These are phyloP conservation scores for Luscinia luscinia DNA, from an alignment of 2,797 vertebrate genomes.

Conservation along the genomic window DNA sequence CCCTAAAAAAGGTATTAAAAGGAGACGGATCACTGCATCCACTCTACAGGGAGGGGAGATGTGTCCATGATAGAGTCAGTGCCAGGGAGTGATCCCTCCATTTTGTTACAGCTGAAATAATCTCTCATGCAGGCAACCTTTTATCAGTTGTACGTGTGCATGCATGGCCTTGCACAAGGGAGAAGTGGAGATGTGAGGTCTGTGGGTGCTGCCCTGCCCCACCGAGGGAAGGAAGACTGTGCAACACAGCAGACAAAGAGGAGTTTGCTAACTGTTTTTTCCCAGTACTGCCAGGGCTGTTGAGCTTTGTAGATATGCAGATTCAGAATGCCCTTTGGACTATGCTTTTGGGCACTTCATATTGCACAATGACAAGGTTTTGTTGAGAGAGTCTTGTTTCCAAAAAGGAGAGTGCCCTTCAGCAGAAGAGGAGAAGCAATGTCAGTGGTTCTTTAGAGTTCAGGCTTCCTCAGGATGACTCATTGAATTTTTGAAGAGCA, in stretches of 20 bases:
- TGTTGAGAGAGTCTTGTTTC: background rate
- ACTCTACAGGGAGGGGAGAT: background rate
- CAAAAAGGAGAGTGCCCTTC: background rate
- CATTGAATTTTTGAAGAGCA: background rate
- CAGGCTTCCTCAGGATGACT: background rate
- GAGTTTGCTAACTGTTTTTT: background rate
- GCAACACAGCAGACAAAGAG: background rate
- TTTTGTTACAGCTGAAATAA: slow-evolving; percentile 40
- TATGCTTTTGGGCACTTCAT: background rate
- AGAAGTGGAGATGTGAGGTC: background rate
- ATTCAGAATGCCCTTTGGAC: background rate
- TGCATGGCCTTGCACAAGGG: background rate
- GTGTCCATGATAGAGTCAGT: rapidly evolving
- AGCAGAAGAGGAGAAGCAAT: background rate
- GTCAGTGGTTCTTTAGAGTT: background rate
- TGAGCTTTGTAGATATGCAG: background rate
- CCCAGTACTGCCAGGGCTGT: background rate
- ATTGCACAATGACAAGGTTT: background rate
- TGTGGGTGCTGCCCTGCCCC: rapidly evolving
- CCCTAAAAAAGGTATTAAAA: background rate
- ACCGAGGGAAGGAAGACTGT: background rate
- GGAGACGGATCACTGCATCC: slow-evolving; percentile 3
- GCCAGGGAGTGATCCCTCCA: background rate
- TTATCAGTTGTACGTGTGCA: rapidly evolving
- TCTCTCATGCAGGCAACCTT: background rate